Evolutionary conservation across 2,888 invertebrate species (phyloP).

Genomic region (Synanthedon andrenaeformis): DNA sequence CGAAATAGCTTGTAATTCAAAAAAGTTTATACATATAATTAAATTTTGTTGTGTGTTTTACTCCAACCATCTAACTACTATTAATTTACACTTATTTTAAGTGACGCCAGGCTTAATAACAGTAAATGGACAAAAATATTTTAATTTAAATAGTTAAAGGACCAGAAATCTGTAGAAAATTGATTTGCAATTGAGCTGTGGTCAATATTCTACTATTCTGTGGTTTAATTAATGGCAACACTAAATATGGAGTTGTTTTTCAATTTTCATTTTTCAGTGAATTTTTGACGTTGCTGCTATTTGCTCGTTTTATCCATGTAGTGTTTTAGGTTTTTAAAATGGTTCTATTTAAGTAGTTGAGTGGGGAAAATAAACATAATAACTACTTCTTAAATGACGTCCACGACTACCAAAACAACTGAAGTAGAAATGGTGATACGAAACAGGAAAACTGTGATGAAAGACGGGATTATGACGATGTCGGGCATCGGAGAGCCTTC

Average conservation of each 20-base stretch:
- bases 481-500: constrained; percentile 93
- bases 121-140: no score
- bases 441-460: constrained; percentile 87
- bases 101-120: no score
- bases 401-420: constrained; percentile 83
- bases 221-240: constrained; percentile 20
- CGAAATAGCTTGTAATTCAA: no score
- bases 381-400: constrained; percentile 71
- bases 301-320: constrained; percentile 55
- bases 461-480: constrained; percentile 91
- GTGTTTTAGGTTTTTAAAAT: constrained; percentile 56
- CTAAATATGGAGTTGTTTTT: constrained; percentile 57
- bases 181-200: no score
- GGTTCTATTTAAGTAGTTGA: constrained; percentile 54
- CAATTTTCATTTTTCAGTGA: constrained; percentile 62
- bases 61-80: no score
- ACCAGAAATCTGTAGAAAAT: no score
- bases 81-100: no score
- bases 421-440: constrained; percentile 89
- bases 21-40: no score
- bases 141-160: no score
- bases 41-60: no score
- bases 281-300: constrained; percentile 59
- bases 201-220: background rate
- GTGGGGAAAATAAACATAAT: constrained; percentile 36